Evolutionary conservation across 2,888 invertebrate species (phyloP).

Genomic region (Pocota personata): DNA sequence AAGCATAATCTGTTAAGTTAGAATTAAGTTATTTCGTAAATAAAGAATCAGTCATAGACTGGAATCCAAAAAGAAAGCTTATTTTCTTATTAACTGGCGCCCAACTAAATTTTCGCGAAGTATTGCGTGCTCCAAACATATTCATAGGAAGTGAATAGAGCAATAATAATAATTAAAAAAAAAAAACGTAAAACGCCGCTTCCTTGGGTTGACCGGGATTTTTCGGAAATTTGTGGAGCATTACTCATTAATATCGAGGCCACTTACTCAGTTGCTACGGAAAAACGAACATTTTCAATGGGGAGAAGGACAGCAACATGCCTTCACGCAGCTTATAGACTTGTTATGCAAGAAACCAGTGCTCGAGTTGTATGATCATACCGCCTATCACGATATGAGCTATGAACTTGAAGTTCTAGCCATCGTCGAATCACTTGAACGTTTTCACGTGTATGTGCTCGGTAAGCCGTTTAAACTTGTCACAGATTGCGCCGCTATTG

Average conservation of each 20-base stretch:
- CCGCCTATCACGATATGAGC: background rate
- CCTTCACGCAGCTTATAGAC: background rate
- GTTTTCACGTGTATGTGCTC: slow-evolving; percentile 66
- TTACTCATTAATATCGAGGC: background rate
- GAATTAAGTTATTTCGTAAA: too few species aligned
- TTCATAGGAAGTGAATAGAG: too few species aligned
- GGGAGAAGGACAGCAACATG: background rate
- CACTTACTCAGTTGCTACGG: background rate
- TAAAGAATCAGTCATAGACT: too few species aligned
- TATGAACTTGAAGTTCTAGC: slow-evolving; percentile 25
- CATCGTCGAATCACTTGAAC: slow-evolving; percentile 26
- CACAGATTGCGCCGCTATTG: slow-evolving; percentile 32
- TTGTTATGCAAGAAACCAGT: background rate
- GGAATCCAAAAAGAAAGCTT: too few species aligned
- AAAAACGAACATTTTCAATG: slow-evolving; percentile 5
- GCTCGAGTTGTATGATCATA: background rate
- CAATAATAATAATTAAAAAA: too few species aligned
- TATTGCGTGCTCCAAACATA: too few species aligned
- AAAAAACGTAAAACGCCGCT: too few species aligned
- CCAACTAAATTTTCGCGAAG: too few species aligned
- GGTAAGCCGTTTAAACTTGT: slow-evolving; percentile 60
- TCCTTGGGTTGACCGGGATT: slow-evolving; percentile 1
- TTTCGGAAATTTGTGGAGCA: slow-evolving; percentile 2
- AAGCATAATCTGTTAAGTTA: too few species aligned
- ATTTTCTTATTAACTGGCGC: too few species aligned